Conservation (phyloP, 2,113 vertebrate species). For the Trochalopteron elliotii region DNA sequence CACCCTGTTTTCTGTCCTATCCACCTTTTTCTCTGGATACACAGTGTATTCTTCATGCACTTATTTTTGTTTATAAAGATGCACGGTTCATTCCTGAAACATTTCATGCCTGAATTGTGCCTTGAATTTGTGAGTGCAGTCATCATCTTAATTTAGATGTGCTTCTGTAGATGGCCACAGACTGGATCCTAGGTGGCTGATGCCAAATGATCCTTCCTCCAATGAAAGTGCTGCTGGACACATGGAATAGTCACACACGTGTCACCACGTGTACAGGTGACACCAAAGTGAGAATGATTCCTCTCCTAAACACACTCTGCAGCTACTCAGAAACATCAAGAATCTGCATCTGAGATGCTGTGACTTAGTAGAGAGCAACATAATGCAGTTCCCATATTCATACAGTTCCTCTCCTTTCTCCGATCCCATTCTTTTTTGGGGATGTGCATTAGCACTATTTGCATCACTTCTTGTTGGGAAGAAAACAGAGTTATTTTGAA, state of each 20-base stretch:
- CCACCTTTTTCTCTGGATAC: not conserved
- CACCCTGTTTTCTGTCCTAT: not conserved
- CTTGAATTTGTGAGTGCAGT: not conserved
- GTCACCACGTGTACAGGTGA: not conserved
- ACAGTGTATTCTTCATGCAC: not conserved
- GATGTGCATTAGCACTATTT: not conserved
- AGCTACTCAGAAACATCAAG: not conserved
- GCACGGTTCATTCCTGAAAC: not conserved
- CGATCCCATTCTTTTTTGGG: not conserved
- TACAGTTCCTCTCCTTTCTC: not conserved
- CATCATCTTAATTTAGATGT: not conserved
- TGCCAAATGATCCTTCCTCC: not conserved
- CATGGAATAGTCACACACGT: rapidly evolving
- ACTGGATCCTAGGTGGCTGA: not conserved
- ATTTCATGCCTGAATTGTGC: not conserved
- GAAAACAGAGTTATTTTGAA: constrained; percentile 52
- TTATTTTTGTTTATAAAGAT: not conserved
- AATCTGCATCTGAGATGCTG: not conserved
- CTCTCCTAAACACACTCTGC: not conserved
- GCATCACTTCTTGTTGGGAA: not conserved
- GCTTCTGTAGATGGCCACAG: not conserved
- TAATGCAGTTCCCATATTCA: not conserved
- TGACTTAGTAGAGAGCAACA: not conserved
- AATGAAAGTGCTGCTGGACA: not conserved
- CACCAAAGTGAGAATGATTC: not conserved